phyloP scores from a whole-genome alignment of 2,797 vertebrate genomes.

The Botia almorhae region DNA sequence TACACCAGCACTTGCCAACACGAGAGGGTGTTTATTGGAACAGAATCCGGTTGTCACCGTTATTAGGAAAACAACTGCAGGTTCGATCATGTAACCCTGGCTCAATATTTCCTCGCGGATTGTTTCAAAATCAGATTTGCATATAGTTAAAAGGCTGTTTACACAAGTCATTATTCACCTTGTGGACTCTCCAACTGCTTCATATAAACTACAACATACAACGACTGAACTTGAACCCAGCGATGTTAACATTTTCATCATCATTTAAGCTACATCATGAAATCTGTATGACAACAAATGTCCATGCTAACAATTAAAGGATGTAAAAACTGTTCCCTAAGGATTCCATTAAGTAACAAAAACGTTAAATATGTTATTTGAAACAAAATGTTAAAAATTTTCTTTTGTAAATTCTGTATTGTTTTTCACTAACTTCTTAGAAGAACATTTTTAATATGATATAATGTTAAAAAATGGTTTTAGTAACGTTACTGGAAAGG shows the following conservation, averaged over 20 bases:
- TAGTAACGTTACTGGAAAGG: too few species aligned
- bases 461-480: too few species aligned
- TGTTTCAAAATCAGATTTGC: neutral
- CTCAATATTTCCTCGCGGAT: neutral
- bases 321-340: too few species aligned
- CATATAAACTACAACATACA: neutral
- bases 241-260: neutral
- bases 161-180: neutral
- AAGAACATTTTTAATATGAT: too few species aligned
- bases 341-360: too few species aligned
- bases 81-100: conserved; percentile 2
- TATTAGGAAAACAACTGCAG: neutral
- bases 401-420: too few species aligned
- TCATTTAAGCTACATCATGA: neutral
- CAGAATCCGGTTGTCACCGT: neutral
- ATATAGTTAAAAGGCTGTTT: neutral
- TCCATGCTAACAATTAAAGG: too few species aligned
- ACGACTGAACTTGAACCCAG: neutral
- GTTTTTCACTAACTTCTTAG: too few species aligned
- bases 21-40: neutral
- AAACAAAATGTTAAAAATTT: too few species aligned
- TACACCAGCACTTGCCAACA: neutral
- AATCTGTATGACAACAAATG: neutral
- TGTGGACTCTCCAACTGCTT: neutral
- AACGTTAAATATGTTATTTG: too few species aligned